Evolutionary conservation across 2,113 vertebrate genomes (phyloP).

Genomic region (Malurus melanocephalus): DNA sequence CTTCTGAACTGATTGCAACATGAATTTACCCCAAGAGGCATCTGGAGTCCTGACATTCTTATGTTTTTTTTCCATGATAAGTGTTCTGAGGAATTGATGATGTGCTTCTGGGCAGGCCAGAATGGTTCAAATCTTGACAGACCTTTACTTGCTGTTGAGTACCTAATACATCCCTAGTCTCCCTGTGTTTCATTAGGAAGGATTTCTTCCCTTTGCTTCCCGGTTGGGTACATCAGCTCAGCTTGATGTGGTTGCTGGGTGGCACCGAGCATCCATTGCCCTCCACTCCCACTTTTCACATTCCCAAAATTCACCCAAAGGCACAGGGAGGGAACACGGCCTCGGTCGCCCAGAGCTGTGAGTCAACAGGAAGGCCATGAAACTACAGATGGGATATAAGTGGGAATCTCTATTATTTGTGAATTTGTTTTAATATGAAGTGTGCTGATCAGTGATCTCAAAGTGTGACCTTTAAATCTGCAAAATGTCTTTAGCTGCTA

Average conservation of each 20-base stretch:
- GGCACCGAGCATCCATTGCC: too few relatives aligned
- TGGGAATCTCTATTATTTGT: neutral
- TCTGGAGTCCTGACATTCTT: neutral
- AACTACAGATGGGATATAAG: neutral
- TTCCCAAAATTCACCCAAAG: neutral
- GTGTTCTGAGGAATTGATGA: neutral
- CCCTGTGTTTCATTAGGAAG: neutral
- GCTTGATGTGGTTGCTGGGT: too few relatives aligned
- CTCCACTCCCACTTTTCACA: neutral
- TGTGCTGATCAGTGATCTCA: neutral
- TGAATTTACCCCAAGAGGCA: neutral
- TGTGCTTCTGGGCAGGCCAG: neutral
- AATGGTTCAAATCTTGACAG: neutral
- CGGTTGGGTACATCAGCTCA: neutral
- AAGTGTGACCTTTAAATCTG: neutral
- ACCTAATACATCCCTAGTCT: neutral
- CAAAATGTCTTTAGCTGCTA: neutral
- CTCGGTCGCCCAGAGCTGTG: neutral
- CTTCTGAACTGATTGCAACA: neutral
- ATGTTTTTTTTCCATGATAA: neutral
- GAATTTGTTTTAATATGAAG: neutral
- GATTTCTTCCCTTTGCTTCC: neutral
- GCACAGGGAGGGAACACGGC: accelerated
- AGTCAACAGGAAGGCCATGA: neutral
- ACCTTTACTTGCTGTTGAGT: neutral